A percentile compares a stretch with the other conserved stretches of the same genome.
These are phyloP conservation scores for Zygothrica quintamaculata DNA, from an alignment of 2,888 invertebrate species.

Conservation along the genomic window DNA sequence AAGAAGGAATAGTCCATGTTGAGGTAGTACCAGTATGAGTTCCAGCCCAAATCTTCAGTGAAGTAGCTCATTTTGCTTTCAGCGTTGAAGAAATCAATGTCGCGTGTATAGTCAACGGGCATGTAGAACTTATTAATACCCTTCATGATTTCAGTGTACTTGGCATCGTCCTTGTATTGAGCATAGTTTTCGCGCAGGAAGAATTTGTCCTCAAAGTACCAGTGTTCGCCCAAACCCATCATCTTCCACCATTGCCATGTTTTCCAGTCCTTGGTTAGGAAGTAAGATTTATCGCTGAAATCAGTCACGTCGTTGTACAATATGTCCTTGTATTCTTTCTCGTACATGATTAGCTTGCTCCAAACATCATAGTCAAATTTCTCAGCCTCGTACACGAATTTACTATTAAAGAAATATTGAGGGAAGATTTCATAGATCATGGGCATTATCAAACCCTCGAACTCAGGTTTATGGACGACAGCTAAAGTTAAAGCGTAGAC, in stretches of 20 bases:
- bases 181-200: constrained; percentile 73
- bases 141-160: constrained; percentile 61
- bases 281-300: constrained; percentile 61
- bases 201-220: constrained; percentile 72
- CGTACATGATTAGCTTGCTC: constrained; percentile 77
- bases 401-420: constrained; percentile 90
- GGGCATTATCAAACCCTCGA: constrained; percentile 88
- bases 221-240: constrained; percentile 77
- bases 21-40: constrained; percentile 88
- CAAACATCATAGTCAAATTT: constrained; percentile 84
- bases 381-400: constrained; percentile 89
- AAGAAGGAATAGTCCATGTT: constrained; percentile 88
- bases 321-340: constrained; percentile 84
- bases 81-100: constrained; percentile 85
- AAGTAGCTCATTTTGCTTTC: constrained; percentile 88
- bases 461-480: constrained; percentile 88
- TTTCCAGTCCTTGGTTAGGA: constrained; percentile 79
- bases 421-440: constrained; percentile 92
- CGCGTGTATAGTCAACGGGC: constrained; percentile 87
- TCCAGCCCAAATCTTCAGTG: constrained; percentile 89
- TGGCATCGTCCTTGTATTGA: constrained; percentile 66
- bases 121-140: constrained; percentile 79
- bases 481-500: constrained; percentile 89
- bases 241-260: constrained; percentile 80
- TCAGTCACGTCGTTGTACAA: constrained; percentile 77